Percentiles rank a stretch among this genome's conserved stretches.
Evolutionary conservation across 2,888 invertebrate species (phyloP).

Genomic region (Drosophila aldrichi): DNA sequence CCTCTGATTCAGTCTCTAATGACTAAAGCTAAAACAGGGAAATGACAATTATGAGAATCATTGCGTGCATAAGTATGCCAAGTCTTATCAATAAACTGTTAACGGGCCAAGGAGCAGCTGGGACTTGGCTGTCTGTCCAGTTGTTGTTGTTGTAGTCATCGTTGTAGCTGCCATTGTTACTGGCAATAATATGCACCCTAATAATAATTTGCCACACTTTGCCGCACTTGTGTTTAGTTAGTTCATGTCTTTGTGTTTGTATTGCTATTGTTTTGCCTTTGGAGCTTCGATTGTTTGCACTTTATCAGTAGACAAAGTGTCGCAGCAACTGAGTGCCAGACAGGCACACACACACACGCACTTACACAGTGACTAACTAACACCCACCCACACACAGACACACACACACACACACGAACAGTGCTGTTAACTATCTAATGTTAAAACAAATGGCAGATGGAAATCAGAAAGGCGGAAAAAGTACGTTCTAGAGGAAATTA

Average conservation of each 20-base stretch:
- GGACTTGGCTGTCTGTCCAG: constrained; percentile 26
- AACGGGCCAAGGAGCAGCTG: constrained; percentile 43
- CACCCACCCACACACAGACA: constrained; percentile 5
- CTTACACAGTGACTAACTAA: too few species aligned
- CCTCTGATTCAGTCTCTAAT: background rate
- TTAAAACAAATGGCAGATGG: background rate
- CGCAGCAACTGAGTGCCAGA: constrained; percentile 59
- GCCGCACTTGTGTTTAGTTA: constrained; percentile 22
- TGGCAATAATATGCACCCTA: constrained; percentile 49
- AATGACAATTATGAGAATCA: constrained; percentile 21
- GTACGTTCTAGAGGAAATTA: background rate
- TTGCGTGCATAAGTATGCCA: background rate
- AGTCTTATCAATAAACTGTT: constrained; percentile 41
- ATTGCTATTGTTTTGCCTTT: constrained; percentile 49
- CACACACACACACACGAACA: constrained; percentile 4
- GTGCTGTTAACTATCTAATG: background rate
- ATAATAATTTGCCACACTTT: constrained; percentile 66
- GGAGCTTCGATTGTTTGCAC: constrained; percentile 47
- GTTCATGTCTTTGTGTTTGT: constrained; percentile 51
- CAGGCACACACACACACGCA: constrained; percentile 9
- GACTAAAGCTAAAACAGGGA: background rate
- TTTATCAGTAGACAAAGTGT: constrained; percentile 78
- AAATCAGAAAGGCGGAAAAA: background rate
- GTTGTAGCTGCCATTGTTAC: constrained; percentile 15
- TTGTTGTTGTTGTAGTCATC: background rate